Evolutionary conservation across 1,140 invertebrate species (phyloP).

Genomic region (Philotrypesis tridentata): DNA sequence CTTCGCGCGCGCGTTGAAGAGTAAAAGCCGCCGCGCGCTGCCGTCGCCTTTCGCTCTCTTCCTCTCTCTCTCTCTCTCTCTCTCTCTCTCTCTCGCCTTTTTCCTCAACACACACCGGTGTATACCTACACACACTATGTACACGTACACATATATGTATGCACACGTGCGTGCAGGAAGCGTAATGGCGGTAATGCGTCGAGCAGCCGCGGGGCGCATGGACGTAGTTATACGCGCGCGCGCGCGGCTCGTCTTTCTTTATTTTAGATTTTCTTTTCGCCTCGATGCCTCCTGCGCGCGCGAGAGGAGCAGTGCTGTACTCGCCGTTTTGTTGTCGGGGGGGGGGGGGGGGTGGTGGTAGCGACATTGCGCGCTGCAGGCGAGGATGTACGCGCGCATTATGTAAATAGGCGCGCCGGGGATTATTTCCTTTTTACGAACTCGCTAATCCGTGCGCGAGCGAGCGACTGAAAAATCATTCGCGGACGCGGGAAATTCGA

Average conservation of each 20-base stretch:
- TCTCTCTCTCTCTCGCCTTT: neutral
- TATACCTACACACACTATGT: too few relatives aligned
- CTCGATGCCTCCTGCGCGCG: neutral
- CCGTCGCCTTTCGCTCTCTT: neutral
- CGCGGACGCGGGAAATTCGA: too few relatives aligned
- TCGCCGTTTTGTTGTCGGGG: too few relatives aligned
- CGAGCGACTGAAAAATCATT: too few relatives aligned
- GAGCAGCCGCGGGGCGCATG: neutral
- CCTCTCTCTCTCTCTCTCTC: neutral
- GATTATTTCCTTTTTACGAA: too few relatives aligned
- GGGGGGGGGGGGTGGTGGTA: too few relatives aligned
- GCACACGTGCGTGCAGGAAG: neutral
- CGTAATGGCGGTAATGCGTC: slow-evolving; percentile 27
- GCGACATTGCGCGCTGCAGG: too few relatives aligned
- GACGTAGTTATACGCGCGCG: neutral
- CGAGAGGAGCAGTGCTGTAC: neutral
- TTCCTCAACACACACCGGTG: too few relatives aligned
- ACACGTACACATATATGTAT: too few relatives aligned
- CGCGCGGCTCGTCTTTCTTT: neutral
- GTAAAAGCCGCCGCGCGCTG: neutral
- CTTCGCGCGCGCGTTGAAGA: neutral
- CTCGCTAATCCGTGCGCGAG: too few relatives aligned
- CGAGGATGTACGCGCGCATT: slow-evolving; percentile 22
- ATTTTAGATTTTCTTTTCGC: neutral
- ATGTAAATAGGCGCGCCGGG: slow-evolving; percentile 38